Percentiles rank a stretch among this genome's conserved stretches.
Conservation (phyloP, 1,140 invertebrate species). For the Drosophila sproati region DNA sequence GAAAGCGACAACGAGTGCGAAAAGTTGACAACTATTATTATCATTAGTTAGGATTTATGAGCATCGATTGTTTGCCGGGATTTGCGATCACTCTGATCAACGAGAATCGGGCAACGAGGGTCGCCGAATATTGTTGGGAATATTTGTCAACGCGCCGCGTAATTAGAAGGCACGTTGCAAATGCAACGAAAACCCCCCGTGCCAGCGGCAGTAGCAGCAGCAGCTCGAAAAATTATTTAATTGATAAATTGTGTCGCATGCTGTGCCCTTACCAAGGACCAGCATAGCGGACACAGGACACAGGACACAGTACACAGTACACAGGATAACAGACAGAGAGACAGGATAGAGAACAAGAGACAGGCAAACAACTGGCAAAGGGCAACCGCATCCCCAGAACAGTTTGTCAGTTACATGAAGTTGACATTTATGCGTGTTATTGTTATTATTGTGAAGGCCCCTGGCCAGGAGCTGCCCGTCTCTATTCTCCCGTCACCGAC, state of each 20-base stretch:
- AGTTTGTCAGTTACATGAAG: constrained; percentile 71
- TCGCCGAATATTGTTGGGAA: constrained; percentile 28
- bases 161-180: constrained; percentile 61
- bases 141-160: constrained; percentile 70
- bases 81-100: constrained; percentile 5
- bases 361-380: constrained; percentile 15
- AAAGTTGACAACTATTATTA: constrained; percentile 77
- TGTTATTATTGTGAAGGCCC: constrained; percentile 41
- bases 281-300: constrained; percentile 12
- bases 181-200: background rate
- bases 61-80: constrained; percentile 43
- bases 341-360: background rate
- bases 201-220: background rate
- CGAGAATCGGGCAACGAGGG: background rate
- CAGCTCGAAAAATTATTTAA: constrained; percentile 48
- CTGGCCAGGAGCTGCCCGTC: constrained; percentile 23
- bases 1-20: constrained; percentile 52
- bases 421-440: constrained; percentile 76
- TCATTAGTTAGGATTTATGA: constrained; percentile 74
- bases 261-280: constrained; percentile 54
- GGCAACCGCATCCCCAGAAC: constrained; percentile 32
- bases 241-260: constrained; percentile 79
- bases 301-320: background rate
- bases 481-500: constrained; percentile 6
- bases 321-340: background rate